Evolutionary conservation across 1,140 invertebrate species (phyloP), one percentile per base, ranked within the genome.

Genomic region (Lepidurus arcticus): DNA sequence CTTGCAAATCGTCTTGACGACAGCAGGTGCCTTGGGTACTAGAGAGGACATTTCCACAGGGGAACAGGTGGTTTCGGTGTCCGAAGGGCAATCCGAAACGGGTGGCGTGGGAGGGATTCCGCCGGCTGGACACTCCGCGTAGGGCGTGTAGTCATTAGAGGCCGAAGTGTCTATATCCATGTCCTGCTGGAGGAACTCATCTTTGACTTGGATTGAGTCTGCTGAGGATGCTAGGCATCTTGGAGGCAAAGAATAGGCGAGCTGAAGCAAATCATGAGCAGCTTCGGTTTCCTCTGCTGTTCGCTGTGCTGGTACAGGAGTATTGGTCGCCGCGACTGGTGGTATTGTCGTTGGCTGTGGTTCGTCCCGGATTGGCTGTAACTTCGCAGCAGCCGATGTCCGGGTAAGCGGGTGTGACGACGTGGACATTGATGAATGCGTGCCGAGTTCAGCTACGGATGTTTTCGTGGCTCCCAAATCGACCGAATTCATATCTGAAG

Each of bases 1-100:
- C 83, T 81, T 6, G 84, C 85, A 73, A 84, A 81, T 84, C 78
- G 85, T 80, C 90, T 88, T 26, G 86, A 7, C 13, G 13, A 65
- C 53, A 65, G 53, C 53, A 65, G 53, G 53, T 43, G 76, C 26
- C 8, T 43, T 53, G 34, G 47, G 44, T 13, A 43, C 43, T 11
- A 53, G 73, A 9, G 78, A 43, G 73, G 11, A 44, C 11, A 44
- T 73, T 16, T 42, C 65, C 21, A 26, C 42, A 5, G 44, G 53
- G 7, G 53, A 65, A 65, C 9, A 65, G 53, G 53, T 13, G 16
- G 53, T 65, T 65, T 65, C 53, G 5, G 53, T 65, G 21, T 65
- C 53, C 53, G 53, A 65, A 21, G 53, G 8, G 53, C 53, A 74
- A 26, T 78, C 78, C 9, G 78, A 78, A 6, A 74, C 73, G 11